phyloP scores from a whole-genome alignment of 2,797 vertebrate species.

The Nyctalus aviator region DNA sequence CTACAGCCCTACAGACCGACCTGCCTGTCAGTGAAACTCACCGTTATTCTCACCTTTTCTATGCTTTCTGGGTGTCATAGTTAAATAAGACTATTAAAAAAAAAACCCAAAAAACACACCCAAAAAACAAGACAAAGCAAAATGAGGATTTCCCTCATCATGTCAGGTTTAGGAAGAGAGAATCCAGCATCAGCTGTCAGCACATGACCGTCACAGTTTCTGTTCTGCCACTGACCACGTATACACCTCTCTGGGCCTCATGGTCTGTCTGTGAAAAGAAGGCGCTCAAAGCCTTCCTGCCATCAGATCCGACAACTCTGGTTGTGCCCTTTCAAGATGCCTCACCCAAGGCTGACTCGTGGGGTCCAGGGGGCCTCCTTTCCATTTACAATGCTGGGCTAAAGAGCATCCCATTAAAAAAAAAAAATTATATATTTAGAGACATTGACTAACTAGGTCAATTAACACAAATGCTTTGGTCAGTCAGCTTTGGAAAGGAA shows the following conservation, averaged over 20 bases:
- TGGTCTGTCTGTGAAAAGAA: background rate
- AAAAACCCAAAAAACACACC: background rate
- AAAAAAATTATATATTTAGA: constrained; percentile 73
- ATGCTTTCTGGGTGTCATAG: background rate
- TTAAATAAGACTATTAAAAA: background rate
- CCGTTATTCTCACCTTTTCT: background rate
- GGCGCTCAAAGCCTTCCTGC: background rate
- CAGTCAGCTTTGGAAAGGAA: constrained; percentile 69
- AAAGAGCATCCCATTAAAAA: constrained; percentile 68
- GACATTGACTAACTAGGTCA: constrained; percentile 76
- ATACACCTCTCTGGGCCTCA: background rate
- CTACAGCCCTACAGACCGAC: background rate
- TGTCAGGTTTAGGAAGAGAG: background rate
- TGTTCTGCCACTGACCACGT: background rate
- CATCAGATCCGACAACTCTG: constrained; percentile 15
- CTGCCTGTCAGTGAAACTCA: background rate
- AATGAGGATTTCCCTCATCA: background rate
- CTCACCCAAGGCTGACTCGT: constrained; percentile 3
- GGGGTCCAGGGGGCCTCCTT: background rate
- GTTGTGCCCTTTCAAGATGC: constrained; percentile 34
- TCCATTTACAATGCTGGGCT: constrained; percentile 57
- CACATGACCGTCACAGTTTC: background rate
- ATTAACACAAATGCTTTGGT: constrained; percentile 75
- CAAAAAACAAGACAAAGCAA: background rate
- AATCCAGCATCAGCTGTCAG: background rate